Evolutionary conservation across 2,113 vertebrate species (phyloP).

Genomic region (Dicaeum eximium): DNA sequence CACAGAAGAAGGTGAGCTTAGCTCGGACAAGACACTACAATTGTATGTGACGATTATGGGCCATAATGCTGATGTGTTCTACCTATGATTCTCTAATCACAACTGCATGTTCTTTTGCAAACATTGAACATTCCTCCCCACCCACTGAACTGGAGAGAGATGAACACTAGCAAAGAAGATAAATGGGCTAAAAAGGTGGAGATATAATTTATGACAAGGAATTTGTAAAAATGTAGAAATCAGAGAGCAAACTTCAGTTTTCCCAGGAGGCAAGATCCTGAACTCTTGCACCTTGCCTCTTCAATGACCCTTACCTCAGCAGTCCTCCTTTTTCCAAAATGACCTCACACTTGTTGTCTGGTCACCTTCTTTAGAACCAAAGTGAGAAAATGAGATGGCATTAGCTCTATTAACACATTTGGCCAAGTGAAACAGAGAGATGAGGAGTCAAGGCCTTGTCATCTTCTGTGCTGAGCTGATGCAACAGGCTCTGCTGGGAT

Average conservation of each 20-base stretch:
- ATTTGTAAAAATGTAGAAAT: slow-evolving; percentile 25
- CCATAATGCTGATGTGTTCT: background rate
- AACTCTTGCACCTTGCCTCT: slow-evolving; percentile 84
- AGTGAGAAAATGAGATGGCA: slow-evolving; percentile 90
- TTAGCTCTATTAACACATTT: slow-evolving; percentile 87
- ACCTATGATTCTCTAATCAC: background rate
- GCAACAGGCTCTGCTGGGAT: slow-evolving; percentile 57
- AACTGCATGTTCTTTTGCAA: background rate
- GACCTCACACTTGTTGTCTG: slow-evolving; percentile 76
- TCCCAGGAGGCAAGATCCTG: slow-evolving; percentile 55
- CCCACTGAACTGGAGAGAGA: background rate
- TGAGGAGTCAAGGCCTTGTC: slow-evolving; percentile 55
- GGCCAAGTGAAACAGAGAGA: slow-evolving; percentile 75
- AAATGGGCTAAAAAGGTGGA: background rate
- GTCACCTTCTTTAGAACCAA: slow-evolving; percentile 78
- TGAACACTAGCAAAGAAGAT: background rate
- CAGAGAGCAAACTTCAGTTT: slow-evolving; percentile 2
- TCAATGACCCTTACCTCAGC: slow-evolving; percentile 73
- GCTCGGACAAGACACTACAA: background rate
- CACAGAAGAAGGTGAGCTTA: background rate
- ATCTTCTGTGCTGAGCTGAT: slow-evolving; percentile 35
- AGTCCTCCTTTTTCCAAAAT: slow-evolving; percentile 66
- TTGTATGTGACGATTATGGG: background rate
- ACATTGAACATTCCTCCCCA: background rate
- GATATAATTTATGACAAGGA: background rate